Percentiles rank a stretch among this genome's conserved stretches.
Conservation (phyloP, 2,888 invertebrate species). For the Noctua fimbriata region DNA sequence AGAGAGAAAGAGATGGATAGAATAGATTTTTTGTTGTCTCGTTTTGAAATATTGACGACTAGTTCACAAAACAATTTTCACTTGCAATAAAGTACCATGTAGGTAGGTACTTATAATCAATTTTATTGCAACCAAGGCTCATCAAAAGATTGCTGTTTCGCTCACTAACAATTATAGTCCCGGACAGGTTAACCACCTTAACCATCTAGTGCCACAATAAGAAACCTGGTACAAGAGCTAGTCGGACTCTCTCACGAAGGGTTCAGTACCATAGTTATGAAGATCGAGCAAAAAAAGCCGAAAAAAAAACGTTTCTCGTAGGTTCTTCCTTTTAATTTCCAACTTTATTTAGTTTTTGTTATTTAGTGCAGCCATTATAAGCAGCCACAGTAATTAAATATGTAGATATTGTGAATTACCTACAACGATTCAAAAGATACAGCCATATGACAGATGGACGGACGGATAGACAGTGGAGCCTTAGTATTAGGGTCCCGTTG, state of each 20-base stretch:
- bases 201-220: conserved; percentile 49
- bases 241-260: neutral
- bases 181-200: conserved; percentile 63
- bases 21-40: neutral
- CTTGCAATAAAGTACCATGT: neutral
- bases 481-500: neutral
- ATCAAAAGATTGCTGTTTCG: conserved; percentile 13
- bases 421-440: neutral
- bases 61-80: neutral
- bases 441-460: neutral
- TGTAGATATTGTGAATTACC: neutral
- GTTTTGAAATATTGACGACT: neutral
- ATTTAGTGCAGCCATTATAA: too few species aligned
- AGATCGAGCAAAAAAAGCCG: neutral
- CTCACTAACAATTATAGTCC: conserved; percentile 63
- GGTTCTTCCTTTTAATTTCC: neutral
- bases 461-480: neutral
- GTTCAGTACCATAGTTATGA: neutral
- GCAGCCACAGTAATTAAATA: neutral
- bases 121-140: conserved; percentile 1
- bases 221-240: conserved; percentile 8
- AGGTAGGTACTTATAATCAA: neutral
- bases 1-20: too few species aligned
- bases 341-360: neutral
- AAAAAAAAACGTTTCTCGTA: neutral